Percentiles rank a stretch among this genome's conserved stretches.
Evolutionary conservation across 2,888 invertebrate species (phyloP).

Genomic region (Tethea ocularis): DNA sequence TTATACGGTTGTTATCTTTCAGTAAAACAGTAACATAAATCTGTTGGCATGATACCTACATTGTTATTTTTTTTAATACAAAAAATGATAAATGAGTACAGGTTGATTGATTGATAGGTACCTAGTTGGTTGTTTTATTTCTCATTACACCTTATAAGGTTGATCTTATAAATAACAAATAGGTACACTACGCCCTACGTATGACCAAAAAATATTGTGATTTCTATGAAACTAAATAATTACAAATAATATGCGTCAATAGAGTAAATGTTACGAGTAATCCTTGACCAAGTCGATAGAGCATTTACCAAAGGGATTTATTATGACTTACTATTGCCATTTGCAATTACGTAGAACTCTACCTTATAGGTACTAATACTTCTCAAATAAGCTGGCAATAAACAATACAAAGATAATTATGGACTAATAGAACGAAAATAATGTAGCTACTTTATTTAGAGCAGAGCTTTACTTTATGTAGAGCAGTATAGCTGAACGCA

Average conservation of each 20-base stretch:
- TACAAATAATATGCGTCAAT: too few relatives aligned
- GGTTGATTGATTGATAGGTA: too few relatives aligned
- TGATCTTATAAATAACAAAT: too few relatives aligned
- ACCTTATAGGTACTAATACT: background rate
- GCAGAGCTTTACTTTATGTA: too few relatives aligned
- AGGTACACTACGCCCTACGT: too few relatives aligned
- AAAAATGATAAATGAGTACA: too few relatives aligned
- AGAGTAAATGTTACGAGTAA: constrained; percentile 39
- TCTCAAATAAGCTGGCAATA: too few relatives aligned
- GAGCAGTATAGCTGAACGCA: background rate
- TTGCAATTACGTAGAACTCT: background rate
- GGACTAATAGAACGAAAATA: background rate
- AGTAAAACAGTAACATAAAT: background rate
- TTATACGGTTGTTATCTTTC: background rate
- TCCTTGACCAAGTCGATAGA: constrained; percentile 37
- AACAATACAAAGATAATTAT: too few relatives aligned
- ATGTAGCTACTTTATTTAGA: too few relatives aligned
- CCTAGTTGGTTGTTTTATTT: too few relatives aligned
- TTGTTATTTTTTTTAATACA: too few relatives aligned
- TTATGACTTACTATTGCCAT: background rate
- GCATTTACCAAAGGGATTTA: constrained; percentile 14
- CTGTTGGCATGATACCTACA: background rate
- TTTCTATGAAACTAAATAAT: constrained; percentile 15
- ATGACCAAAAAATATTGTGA: background rate
- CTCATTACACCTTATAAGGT: too few relatives aligned